Evolutionary conservation across 2,113 vertebrate genomes (phyloP), one percentile per base, ranked within the genome.

Genomic region (Regulus satrapa): DNA sequence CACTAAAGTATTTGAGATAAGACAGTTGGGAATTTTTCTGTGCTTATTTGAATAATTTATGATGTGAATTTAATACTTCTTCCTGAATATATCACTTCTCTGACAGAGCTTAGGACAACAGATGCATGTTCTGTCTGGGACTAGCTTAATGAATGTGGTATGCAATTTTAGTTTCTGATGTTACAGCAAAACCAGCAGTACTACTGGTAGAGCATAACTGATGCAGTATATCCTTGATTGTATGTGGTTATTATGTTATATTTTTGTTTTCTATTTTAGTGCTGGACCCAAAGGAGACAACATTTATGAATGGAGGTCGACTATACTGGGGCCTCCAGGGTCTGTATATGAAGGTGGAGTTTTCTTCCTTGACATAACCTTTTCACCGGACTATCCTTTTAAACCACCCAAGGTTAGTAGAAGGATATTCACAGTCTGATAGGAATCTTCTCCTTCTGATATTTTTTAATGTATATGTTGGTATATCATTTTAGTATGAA

Each of bases 271-370:
- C 95, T 97, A 18, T 98, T 98, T 91, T 97, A 99, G 99, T 96
- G 99, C 99, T 88, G 99, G 99, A 94, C 99, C 99, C 93, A 99
- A 99, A 99, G 99, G 99, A 98, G 99, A 99, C 98, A 99, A 99
- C 98, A 99, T 99, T 98, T 99, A 99, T 96, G 99, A 99, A 98
- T 99, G 99, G 99, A 99, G 99, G 98, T 99, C 99, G 87, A 99
- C 99, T 97, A 99, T 99, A 98, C 98, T 99, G 97, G 99, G 99
- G 63, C 99, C 99, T 66, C 99, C 99, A 38, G 99, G 99, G 91
- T 99, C 99, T 62, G 99, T 99, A 93, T 99, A 99, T 86, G 99
- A 99, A 98, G 99, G 99, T 95, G 99, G 99, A 31, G 99, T 99
- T 97, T 99, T 99, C 98, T 99, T 99, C 98, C 98, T 99, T 97